These are phyloP conservation scores for Ceryle rudis DNA, from an alignment of 2,797 vertebrate species.

Conservation along the genomic window DNA sequence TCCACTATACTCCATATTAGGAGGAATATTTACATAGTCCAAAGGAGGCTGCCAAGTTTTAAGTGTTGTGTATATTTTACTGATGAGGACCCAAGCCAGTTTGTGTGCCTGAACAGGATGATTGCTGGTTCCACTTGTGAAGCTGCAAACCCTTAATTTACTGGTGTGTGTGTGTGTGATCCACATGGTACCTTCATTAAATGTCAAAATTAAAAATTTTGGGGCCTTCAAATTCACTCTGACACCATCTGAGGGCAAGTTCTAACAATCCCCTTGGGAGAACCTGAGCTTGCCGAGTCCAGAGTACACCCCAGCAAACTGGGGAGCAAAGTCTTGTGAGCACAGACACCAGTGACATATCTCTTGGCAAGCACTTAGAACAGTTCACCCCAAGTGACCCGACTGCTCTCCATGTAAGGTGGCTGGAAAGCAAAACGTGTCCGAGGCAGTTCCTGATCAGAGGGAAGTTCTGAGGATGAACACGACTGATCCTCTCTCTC, in stretches of 20 bases:
- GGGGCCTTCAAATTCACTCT: not conserved
- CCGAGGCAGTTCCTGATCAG: not conserved
- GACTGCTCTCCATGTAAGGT: not conserved
- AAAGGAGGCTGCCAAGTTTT: not conserved
- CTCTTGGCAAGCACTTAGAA: not conserved
- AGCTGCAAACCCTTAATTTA: not conserved
- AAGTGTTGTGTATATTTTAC: not conserved
- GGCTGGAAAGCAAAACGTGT: not conserved
- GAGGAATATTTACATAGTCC: not conserved
- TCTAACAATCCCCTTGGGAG: not conserved
- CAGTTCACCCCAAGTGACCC: not conserved
- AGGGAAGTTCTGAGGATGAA: not conserved
- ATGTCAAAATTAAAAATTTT: not conserved
- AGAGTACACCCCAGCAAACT: not conserved
- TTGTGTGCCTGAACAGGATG: not conserved
- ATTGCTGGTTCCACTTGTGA: not conserved
- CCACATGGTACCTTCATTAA: not conserved
- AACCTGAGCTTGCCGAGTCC: not conserved
- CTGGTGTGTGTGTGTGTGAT: not conserved
- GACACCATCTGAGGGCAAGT: not conserved
- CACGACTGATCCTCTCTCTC: not conserved
- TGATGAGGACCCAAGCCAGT: fast-evolving
- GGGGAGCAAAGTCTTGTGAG: constrained; percentile 35
- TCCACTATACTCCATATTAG: not conserved
- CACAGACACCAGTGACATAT: not conserved